These are phyloP conservation scores for Oreochromis spilurus DNA, from an alignment of 2,113 vertebrate genomes.

Conservation along the genomic window DNA sequence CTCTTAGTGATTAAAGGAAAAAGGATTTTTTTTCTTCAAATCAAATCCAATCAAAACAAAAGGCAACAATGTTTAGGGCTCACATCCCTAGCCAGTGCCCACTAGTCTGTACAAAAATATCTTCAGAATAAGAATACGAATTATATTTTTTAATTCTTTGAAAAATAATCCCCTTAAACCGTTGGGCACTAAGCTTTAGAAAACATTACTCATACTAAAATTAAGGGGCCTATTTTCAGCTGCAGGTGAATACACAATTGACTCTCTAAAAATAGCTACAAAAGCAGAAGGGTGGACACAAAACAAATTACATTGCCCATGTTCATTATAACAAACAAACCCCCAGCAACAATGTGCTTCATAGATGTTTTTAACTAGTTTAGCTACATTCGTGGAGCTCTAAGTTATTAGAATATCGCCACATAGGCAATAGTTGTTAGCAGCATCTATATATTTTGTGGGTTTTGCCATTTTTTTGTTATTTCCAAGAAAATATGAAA, in stretches of 20 bases:
- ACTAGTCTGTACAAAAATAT: not conserved
- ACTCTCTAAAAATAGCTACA: not conserved
- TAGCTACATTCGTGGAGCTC: not conserved
- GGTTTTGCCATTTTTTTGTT: not conserved
- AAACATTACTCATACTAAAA: not conserved
- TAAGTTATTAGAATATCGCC: not conserved
- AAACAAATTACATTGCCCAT: not conserved
- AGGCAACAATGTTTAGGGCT: not conserved
- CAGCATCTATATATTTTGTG: not conserved
- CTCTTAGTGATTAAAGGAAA: not conserved
- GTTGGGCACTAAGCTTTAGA: not conserved
- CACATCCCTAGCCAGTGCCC: fast-evolving
- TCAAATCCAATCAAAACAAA: not conserved
- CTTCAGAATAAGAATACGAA: not conserved
- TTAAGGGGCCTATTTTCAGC: not conserved
- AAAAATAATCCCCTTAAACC: not conserved
- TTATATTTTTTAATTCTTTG: not conserved
- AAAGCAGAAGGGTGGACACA: not conserved
- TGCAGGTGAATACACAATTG: not conserved
- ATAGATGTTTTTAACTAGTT: not conserved
- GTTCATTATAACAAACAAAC: not conserved
- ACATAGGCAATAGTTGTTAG: not conserved
- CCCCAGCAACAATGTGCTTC: not conserved
- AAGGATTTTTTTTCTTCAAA: not conserved
- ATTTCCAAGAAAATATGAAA: not conserved